Conservation (phyloP, 2,888 invertebrate species). For the Dasysyrphus tricinctus region DNA sequence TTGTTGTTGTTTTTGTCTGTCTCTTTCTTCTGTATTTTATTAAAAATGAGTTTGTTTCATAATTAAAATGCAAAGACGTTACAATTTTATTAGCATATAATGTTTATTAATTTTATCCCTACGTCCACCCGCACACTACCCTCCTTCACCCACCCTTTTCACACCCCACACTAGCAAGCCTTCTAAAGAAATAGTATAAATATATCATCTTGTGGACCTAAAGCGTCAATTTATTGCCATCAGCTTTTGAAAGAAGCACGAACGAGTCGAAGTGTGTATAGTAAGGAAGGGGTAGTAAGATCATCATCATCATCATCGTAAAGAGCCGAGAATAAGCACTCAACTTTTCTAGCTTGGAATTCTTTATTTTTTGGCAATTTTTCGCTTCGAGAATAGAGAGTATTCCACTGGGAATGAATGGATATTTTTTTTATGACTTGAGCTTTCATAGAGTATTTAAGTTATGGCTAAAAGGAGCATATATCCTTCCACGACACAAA, state of each 20-base stretch:
- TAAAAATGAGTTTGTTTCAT: slow-evolving; percentile 70
- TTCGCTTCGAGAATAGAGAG: background rate
- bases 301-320: slow-evolving; percentile 43
- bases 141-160: no score
- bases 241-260: background rate
- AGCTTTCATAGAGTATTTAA: slow-evolving; percentile 57
- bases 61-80: slow-evolving; percentile 76
- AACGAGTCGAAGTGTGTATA: background rate
- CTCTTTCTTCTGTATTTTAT: slow-evolving; percentile 49
- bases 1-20: slow-evolving; percentile 10
- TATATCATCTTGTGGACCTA: slow-evolving; percentile 19
- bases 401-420: slow-evolving; percentile 55
- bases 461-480: slow-evolving; percentile 52
- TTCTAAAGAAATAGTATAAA: background rate
- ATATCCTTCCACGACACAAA: slow-evolving; percentile 6
- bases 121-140: background rate
- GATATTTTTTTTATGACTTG: slow-evolving; percentile 62
- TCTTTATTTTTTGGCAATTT: slow-evolving; percentile 17
- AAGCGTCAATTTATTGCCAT: slow-evolving; percentile 36
- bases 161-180: slow-evolving; percentile 2
- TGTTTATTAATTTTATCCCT: slow-evolving; percentile 78
- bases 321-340: slow-evolving; percentile 50
- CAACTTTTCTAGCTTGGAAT: slow-evolving; percentile 40
- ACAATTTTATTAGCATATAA: slow-evolving; percentile 79
- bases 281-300: background rate